Evolutionary conservation across 2,888 invertebrate genomes (phyloP).

Genomic region (Sphaerophoria rueppellii): DNA sequence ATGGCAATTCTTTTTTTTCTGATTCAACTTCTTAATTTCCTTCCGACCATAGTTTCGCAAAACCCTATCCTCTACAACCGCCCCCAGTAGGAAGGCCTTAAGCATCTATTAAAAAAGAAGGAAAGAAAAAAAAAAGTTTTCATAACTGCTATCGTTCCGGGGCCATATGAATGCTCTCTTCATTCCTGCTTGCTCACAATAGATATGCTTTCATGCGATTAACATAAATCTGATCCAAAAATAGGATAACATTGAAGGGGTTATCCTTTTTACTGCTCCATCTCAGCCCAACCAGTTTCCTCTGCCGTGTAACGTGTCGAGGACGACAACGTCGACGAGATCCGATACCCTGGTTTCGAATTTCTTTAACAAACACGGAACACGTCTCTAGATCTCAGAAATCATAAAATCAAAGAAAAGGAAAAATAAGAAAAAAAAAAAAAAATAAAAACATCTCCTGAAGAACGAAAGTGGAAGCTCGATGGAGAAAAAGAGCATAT

Average conservation of each 20-base stretch:
- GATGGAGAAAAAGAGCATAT: constrained; percentile 26
- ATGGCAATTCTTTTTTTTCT: not conserved
- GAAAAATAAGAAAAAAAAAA: constrained; percentile 8
- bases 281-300: not conserved
- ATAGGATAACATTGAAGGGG: constrained; percentile 40
- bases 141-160: constrained; percentile 31
- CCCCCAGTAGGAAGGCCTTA: not conserved
- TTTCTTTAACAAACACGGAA: constrained; percentile 34
- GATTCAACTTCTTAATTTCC: constrained; percentile 26
- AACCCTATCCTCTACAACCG: not conserved
- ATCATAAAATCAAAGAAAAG: constrained; percentile 23
- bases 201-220: constrained; percentile 37
- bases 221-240: constrained; percentile 58
- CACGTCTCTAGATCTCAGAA: constrained; percentile 33
- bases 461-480: constrained; percentile 47
- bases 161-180: not conserved
- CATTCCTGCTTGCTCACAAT: not conserved
- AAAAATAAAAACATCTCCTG: constrained; percentile 19
- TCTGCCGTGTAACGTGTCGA: not conserved
- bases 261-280: constrained; percentile 13
- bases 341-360: constrained; percentile 21
- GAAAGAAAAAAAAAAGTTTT: constrained; percentile 8
- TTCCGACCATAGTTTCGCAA: constrained; percentile 5
- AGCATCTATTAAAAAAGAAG: constrained; percentile 23
- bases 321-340: not conserved